phyloP scores from a whole-genome alignment of 2,888 invertebrate genomes.

The Eubasilissa splendida region DNA sequence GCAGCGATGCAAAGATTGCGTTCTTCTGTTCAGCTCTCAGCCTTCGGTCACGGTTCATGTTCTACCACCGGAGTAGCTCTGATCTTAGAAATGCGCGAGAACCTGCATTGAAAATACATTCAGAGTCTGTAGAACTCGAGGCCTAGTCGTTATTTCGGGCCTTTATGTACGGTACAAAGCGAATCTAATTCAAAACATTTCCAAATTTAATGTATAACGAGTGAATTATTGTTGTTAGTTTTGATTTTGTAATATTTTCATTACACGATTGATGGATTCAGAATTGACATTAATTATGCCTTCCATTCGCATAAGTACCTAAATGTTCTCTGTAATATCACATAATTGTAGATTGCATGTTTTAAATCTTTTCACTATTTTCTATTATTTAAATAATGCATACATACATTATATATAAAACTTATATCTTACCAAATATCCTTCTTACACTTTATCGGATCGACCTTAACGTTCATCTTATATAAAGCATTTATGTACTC shows the following conservation, averaged over 20 bases:
- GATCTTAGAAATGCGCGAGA: not conserved
- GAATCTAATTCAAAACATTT: slow-evolving; percentile 19
- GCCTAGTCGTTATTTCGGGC: slow-evolving; percentile 4
- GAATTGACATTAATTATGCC: not conserved
- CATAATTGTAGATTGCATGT: too few relatives aligned
- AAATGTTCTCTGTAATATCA: too few relatives aligned
- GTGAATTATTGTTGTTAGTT: not conserved
- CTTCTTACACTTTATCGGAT: too few relatives aligned
- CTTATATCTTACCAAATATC: too few relatives aligned
- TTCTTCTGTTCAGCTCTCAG: slow-evolving; percentile 13
- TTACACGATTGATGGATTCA: not conserved
- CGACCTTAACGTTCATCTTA: too few relatives aligned
- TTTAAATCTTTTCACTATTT: too few relatives aligned
- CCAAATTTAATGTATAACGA: not conserved
- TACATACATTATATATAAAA: too few relatives aligned
- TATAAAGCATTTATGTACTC: too few relatives aligned
- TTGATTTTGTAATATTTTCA: slow-evolving; percentile 4
- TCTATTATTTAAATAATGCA: too few relatives aligned
- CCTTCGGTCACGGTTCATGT: slow-evolving; percentile 18
- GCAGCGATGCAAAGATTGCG: slow-evolving; percentile 33
- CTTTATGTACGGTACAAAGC: slow-evolving; percentile 13
- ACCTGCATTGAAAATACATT: slow-evolving; percentile 7
- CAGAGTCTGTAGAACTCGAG: not conserved
- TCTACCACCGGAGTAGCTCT: not conserved
- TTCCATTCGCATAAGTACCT: too few relatives aligned